Evolutionary conservation across 2,888 invertebrate genomes (phyloP), one percentile per base, ranked within the genome.

Genomic region (Dorcus parallelipipedus): DNA sequence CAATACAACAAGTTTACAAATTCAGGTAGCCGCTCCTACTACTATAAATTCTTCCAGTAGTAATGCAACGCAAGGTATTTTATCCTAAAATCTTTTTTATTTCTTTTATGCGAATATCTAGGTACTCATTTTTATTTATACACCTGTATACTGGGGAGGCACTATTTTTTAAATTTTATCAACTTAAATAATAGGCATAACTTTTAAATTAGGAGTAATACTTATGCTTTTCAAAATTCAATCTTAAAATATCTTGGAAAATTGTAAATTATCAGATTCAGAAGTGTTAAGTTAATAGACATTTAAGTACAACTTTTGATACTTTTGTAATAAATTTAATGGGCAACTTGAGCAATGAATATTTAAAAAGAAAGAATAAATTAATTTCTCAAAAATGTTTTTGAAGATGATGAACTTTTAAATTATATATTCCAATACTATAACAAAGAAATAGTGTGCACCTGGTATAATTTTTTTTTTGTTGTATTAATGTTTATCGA

Each of bases 21-120:
- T 80, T 61, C 81, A 78, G 67, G 80, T 78, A 65, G 75, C 78
- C 5, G 76, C 77, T 39, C 76, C 79, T 3, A 71, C 74, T 41
- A 76, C 67, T 67, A 75, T 58, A 20, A 66, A 60, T 53, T 49
- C 65, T 14, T 56, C 65, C n/a, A 62, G 59, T 59, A 67, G 64
- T 52, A 60, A 61, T 53, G 59, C 58, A 49, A 54, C 65, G 26
- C 69, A 72, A 63, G 69, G 69, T 61, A 71, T 71, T 59, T 63
- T 72, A 53, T 70, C 71, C 51, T 72, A 69, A 72, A 62, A 57
- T 41, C 33, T 14, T 60, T 51, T 39, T 57, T 50, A 5, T 9
- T 8, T 14, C 20, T 48, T 48, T 17, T 20, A 20, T 48, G n/a
- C 8, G 7, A 48, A n/a, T 48, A 48, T 6, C 14, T 14, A 14